Conservation (phyloP, 2,797 vertebrate species). For the Xiphorhynchus erythropygius region DNA sequence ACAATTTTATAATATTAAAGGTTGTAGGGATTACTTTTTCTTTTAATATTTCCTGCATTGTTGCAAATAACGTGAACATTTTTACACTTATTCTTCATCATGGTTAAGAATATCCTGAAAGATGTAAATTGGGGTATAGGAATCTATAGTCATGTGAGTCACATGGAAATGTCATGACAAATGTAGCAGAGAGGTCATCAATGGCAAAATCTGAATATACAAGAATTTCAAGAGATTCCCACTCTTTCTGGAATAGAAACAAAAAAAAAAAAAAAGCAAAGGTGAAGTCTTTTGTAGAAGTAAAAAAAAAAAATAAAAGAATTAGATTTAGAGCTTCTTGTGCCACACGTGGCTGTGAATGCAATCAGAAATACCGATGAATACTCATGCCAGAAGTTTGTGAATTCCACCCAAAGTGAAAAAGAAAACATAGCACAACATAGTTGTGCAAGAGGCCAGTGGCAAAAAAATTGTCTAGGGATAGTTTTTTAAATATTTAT, state of each 20-base stretch:
- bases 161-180: accelerated
- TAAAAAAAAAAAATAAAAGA: accelerated
- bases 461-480: neutral
- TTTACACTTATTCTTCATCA: neutral
- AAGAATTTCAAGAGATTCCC: neutral
- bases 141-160: neutral
- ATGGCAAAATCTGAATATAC: neutral
- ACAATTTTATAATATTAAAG: neutral
- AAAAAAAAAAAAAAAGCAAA: neutral
- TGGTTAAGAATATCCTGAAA: neutral
- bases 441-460: neutral
- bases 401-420: neutral
- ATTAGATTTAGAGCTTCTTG: neutral
- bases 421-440: neutral
- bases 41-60: neutral
- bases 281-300: neutral
- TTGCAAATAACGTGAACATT: neutral
- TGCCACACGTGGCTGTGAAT: neutral
- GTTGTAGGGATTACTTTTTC: neutral
- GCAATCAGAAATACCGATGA: neutral
- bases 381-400: neutral
- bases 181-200: neutral
- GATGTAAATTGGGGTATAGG: accelerated
- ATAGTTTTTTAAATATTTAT: constrained; percentile 16
- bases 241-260: neutral